Base-by-base conservation (phyloP, 2,797 vertebrate species). In the Muscicapa striata region DNA sequence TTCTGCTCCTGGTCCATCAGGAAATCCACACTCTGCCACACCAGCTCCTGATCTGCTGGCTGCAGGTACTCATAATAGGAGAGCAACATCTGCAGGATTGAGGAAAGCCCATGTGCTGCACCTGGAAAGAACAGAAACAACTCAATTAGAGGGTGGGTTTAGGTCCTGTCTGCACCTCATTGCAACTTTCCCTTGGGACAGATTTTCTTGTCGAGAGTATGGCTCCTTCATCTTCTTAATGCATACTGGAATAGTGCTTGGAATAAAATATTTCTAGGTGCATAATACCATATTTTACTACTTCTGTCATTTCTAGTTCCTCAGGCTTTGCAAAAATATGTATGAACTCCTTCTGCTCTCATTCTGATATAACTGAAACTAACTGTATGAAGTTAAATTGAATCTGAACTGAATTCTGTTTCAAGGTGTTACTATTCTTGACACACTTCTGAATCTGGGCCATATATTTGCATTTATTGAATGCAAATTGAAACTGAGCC, bases 1-100 rank as follows among this genome's bases (percentile, higher is more conserved):
- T 99, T 99, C 97, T 99, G 99, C 69, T 99, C 98, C 95, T 99
- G 98, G 81, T 98, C 98, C 98, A 98, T 98, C 88, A 99, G 98
- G 97, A 99, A 99, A 94, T 99, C 98, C 45, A 99, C 97, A 5
- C 98, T 99, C 95, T 99, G 98, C 98, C 98, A 99, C 67, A 99
- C 98, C 62, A 99, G 98, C 94, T 99, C 98, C 93, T 97, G 98
- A 85, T 99, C 98, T 13, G 97, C 95, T 52, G 98, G 97, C 36
- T 98, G 98, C 88, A 99, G 98, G 96, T 98, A 96, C 73, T 99
- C 98, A 6, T 98, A 98, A 96, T 98, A 98, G 95, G 98, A 98
- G 90, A 99, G 98, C 95, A 99, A 96, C 98, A 99, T 98, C 97
- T 99, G 98, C 66, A 99, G 98, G 95, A 99, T 98, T 23, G 98